Base-by-base conservation (phyloP, 2,113 vertebrate genomes). In the Phylloscopus trochilus region DNA sequence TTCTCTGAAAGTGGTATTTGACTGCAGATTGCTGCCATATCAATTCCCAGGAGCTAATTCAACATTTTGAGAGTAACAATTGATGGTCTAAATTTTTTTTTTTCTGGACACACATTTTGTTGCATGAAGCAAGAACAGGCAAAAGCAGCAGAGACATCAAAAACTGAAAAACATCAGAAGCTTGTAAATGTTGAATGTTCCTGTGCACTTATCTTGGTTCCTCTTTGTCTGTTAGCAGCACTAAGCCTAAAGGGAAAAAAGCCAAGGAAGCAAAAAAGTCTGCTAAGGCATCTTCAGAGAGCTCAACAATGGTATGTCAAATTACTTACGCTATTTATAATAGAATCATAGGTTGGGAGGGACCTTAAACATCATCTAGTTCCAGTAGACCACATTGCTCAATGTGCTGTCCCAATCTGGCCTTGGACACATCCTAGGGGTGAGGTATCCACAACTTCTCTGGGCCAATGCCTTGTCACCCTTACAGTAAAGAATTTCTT, bases 231-330 rank as follows among this genome's bases (percentile, higher is more conserved):
- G 79, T 58, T 90, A 98, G 98, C 97, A 97, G 97, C 89, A 95
- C 93, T 75, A 99, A 98, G 92, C 90, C 96, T 11, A 99, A 99
- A 97, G 98, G 95, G 66, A 99, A 99, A 94, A 99, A 99, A 96
- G 95, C 97, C 86, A 99, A 99, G 97, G 99, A 99, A 39, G 91
- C 73, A 73, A 98, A 98, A 49, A 99, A 99, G 75, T 78, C 89
- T 87, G 68, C 95, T 95, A 98, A 89, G 62, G 76, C 72, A 44
- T 90, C 95, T 92, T 98, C 98, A 37, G 97, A 97, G 58, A 39
- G 81, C n/a, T 93, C 97, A 84, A 86, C 87, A 76, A 10, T 0
- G 95, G 98, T 98, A 98, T 31, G 97, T 96, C n/a, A 52, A 72
- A 37, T 41, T 53, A 51, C 22, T 86, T 30, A 46, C 0, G 0